Conservation (phyloP, 1,140 invertebrate genomes). For the Tetranychus cinnabarinus region DNA sequence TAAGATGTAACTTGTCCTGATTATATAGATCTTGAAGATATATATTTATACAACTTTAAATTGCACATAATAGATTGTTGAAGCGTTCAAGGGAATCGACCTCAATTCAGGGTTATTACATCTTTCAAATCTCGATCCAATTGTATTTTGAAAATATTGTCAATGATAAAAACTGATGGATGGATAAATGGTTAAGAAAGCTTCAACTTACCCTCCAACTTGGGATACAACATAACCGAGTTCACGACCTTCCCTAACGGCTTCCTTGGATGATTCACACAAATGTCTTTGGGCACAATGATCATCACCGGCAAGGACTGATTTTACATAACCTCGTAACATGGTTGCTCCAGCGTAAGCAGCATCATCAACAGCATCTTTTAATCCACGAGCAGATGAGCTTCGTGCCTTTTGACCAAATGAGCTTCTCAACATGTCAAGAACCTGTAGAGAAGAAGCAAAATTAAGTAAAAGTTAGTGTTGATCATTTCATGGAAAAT, state of each 20-base stretch:
- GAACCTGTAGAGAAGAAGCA: neutral
- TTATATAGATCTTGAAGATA: neutral
- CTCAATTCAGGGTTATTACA: neutral
- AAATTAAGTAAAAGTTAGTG: neutral
- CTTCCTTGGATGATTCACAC: conserved; percentile 67
- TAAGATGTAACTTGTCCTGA: neutral
- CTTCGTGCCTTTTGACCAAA: conserved; percentile 1
- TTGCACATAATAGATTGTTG: neutral
- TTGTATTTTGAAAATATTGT: too few species aligned
- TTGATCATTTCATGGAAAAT: neutral
- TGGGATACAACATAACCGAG: conserved; percentile 66
- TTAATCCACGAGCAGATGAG: conserved; percentile 3
- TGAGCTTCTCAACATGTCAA: neutral
- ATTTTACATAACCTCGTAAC: conserved; percentile 47
- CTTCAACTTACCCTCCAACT: conserved; percentile 57
- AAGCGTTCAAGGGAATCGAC: neutral
- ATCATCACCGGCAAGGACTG: conserved; percentile 51
- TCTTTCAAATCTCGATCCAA: neutral
- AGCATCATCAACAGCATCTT: conserved; percentile 14
- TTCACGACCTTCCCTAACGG: conserved; percentile 47
- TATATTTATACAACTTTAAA: neutral
- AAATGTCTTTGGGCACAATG: conserved; percentile 52
- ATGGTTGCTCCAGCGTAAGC: conserved; percentile 15
- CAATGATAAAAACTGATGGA: too few species aligned
- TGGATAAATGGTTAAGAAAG: too few species aligned